Conservation (phyloP, 1,140 invertebrate genomes). For the Zaprionus vittiger region DNA sequence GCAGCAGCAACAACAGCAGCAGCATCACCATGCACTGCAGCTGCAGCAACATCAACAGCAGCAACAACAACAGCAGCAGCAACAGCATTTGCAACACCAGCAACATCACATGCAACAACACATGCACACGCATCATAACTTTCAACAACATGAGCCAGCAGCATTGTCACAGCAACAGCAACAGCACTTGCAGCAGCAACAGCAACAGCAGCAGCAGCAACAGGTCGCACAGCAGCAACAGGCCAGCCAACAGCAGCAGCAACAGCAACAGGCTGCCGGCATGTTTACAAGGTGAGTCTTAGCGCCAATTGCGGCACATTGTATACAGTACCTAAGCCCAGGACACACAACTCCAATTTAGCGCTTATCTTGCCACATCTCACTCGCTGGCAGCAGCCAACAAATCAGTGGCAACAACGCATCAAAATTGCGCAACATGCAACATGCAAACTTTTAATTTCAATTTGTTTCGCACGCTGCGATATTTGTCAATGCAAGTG, state of each 20-base stretch:
- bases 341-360: slow-evolving; percentile 25
- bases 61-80: slow-evolving; percentile 63
- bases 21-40: slow-evolving; percentile 52
- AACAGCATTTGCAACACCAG: slow-evolving; percentile 66
- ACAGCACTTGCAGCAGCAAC: slow-evolving; percentile 54
- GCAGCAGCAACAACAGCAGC: slow-evolving; percentile 46
- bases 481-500: slow-evolving; percentile 77
- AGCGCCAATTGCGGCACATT: slow-evolving; percentile 66
- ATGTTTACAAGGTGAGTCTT: slow-evolving; percentile 83
- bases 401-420: slow-evolving; percentile 57
- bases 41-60: slow-evolving; percentile 70
- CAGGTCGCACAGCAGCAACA: slow-evolving; percentile 44
- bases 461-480: slow-evolving; percentile 79
- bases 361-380: slow-evolving; percentile 36
- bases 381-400: slow-evolving; percentile 22
- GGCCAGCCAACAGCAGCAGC: slow-evolving; percentile 59
- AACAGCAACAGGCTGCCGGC: slow-evolving; percentile 58
- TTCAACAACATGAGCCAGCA: slow-evolving; percentile 64
- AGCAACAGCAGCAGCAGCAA: slow-evolving; percentile 47
- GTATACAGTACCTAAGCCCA: slow-evolving; percentile 30
- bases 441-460: slow-evolving; percentile 82
- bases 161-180: slow-evolving; percentile 59
- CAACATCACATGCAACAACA: slow-evolving; percentile 75
- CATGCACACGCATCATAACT: slow-evolving; percentile 78
- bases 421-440: slow-evolving; percentile 59